A percentile compares a stretch with the other conserved stretches of the same genome.
phyloP scores from a whole-genome alignment of 2,113 vertebrate species.

The Enhydra lutris region DNA sequence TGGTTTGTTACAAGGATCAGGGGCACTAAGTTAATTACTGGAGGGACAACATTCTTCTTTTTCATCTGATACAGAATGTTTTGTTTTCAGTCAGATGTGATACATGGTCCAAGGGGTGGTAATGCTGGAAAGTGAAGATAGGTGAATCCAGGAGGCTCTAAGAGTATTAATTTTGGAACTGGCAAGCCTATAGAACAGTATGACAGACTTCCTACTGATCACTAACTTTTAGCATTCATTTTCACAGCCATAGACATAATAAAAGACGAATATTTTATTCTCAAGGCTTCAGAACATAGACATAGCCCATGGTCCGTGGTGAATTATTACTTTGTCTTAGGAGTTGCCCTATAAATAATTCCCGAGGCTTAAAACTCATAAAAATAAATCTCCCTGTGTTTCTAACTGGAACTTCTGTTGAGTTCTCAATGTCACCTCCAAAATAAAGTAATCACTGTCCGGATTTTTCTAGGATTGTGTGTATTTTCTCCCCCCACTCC shows the following conservation, averaged over 20 bases:
- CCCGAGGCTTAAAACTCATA: slow-evolving; percentile 45
- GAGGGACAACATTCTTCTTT: background rate
- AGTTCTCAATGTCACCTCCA: slow-evolving; percentile 45
- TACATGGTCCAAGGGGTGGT: background rate
- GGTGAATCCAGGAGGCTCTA: background rate
- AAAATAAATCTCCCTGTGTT: slow-evolving; percentile 63
- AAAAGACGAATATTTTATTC: slow-evolving; percentile 69
- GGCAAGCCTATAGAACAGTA: slow-evolving; percentile 66
- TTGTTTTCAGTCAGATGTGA: background rate
- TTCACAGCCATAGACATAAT: slow-evolving; percentile 56
- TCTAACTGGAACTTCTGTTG: slow-evolving; percentile 32
- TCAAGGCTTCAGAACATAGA: slow-evolving; percentile 54
- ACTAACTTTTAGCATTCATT: slow-evolving; percentile 71
- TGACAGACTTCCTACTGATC: slow-evolving; percentile 70
- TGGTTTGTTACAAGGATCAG: background rate
- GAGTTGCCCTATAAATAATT: slow-evolving; percentile 74
- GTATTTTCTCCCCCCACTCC: background rate
- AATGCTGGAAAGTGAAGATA: background rate
- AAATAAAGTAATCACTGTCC: slow-evolving; percentile 40
- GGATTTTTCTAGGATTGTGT: background rate
- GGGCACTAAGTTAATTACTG: background rate
- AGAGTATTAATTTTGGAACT: slow-evolving; percentile 19
- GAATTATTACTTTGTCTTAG: slow-evolving; percentile 79
- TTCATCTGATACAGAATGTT: background rate
- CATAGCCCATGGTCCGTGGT: slow-evolving; percentile 38